These are phyloP conservation scores for Cyprinodon brontotheroides DNA, from an alignment of 2,113 vertebrate species.

Conservation along the genomic window DNA sequence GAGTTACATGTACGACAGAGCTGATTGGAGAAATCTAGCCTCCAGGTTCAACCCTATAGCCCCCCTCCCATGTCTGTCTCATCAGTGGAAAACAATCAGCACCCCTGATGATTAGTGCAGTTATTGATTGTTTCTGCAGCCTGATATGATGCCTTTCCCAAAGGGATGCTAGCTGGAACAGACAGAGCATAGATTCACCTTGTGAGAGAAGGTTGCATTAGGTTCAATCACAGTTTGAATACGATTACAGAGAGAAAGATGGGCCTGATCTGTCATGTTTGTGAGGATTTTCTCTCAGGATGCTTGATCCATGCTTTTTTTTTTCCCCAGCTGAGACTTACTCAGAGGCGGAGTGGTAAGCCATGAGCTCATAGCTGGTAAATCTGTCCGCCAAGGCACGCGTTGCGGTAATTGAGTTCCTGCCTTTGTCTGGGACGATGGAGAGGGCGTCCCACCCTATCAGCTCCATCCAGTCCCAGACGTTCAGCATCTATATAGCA, in stretches of 20 bases:
- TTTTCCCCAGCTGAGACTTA: conserved; percentile 3
- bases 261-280: conserved; percentile 1
- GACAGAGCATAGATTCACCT: conserved; percentile 66
- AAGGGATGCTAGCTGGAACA: conserved; percentile 64
- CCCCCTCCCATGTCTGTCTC: conserved; percentile 41
- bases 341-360: conserved; percentile 40
- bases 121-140: conserved; percentile 78
- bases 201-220: conserved; percentile 62
- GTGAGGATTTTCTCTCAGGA: conserved; percentile 34
- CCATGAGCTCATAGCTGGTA: conserved; percentile 81
- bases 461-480: conserved; percentile 48
- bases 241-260: neutral
- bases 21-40: conserved; percentile 44
- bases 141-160: conserved; percentile 65
- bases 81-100: conserved; percentile 76
- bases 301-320: conserved; percentile 32
- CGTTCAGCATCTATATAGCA: conserved; percentile 41
- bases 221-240: conserved; percentile 8
- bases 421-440: conserved; percentile 77
- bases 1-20: conserved; percentile 7
- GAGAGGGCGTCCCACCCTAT: conserved; percentile 66
- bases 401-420: conserved; percentile 80
- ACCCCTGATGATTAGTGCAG: conserved; percentile 73
- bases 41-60: neutral
- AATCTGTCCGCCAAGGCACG: conserved; percentile 74